Base-by-base conservation (phyloP, 2,113 vertebrate genomes). In the Megaleporinus macrocephalus region DNA sequence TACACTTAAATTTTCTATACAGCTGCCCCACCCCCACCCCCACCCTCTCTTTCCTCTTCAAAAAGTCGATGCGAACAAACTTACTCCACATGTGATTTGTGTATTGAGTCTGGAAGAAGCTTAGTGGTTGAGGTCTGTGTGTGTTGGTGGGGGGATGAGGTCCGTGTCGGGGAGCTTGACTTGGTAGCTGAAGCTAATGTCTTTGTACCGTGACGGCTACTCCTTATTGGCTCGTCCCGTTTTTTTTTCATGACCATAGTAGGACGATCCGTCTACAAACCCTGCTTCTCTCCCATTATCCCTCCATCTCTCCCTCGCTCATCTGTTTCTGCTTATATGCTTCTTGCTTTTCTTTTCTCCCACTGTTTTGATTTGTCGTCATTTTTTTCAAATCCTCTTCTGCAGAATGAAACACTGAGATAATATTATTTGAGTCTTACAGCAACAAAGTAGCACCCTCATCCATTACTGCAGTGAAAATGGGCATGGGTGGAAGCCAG, bases 271-370 rank as follows among this genome's bases (percentile, higher is more conserved):
- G 15, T 36, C 76, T 69, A 83, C 65, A 57, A 83, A 76, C 9
- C 26, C 33, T 20, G n/a, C 33, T 33, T 12, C 71, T 83, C 66
- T n/a, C 29, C 57, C 27, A 70, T 72, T 73, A 61, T 70, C 78
- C 55, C 57, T 7, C 72, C 75, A 78, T 22, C 29, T 72, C 18
- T 73, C 78, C 10, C 4, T 70, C 78, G 33, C 73, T 84, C 86
- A 87, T 89, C 88, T 89, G 89, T 84, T 89, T 87, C 79, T 73
- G 73, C 73, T 88, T 87, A 85, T 87, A 86, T 0, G 51, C 69
- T 82, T 85, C 82, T 79, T 36, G 83, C 80, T 73, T 87, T 76
- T 75, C 65, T 18, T 36, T 68, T 70, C 61, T 33, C 51, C 55
- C 24, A 57, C 24, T 44, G 63, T 70, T 78, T 71, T 10, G 63